Evolutionary conservation across 2,888 invertebrate genomes (phyloP).

Genomic region (Allygus modestus): DNA sequence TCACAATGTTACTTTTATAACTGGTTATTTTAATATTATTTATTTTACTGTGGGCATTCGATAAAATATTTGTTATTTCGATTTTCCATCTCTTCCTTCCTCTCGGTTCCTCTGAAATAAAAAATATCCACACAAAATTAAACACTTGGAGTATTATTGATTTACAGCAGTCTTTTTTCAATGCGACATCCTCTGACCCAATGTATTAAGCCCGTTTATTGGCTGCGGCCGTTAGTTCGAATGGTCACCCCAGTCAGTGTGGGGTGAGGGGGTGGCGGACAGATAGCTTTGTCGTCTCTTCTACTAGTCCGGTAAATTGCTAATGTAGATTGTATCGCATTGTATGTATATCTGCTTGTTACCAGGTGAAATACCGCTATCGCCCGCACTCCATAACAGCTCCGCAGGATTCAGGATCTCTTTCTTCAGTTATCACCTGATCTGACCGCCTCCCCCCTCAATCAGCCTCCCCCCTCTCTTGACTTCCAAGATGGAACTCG

Average conservation of each 20-base stretch:
- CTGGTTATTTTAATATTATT: no score
- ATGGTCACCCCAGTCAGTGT: not conserved
- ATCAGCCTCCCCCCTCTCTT: not conserved
- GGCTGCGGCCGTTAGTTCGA: no score
- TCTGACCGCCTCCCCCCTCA: not conserved
- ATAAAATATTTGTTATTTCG: no score
- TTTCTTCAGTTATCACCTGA: constrained; percentile 12
- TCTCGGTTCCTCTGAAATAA: no score
- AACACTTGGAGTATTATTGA: no score
- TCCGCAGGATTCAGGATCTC: not conserved
- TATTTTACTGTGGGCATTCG: no score
- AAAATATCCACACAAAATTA: no score
- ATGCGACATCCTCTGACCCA: no score
- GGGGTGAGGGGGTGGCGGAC: not conserved
- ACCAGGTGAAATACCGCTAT: constrained; percentile 56
- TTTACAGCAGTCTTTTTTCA: no score
- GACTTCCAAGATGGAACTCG: not conserved
- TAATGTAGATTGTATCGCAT: constrained; percentile 56
- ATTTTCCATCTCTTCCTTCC: no score
- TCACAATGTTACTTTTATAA: no score
- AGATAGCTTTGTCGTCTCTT: constrained; percentile 55
- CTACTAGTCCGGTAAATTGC: constrained; percentile 53
- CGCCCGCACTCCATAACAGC: not conserved
- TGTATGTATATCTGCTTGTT: constrained; percentile 58
- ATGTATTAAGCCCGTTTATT: no score